Percentiles rank a stretch among this genome's conserved stretches.
These are phyloP conservation scores for Bhutanitis thaidina DNA, from an alignment of 2,888 invertebrate species.

Conservation along the genomic window DNA sequence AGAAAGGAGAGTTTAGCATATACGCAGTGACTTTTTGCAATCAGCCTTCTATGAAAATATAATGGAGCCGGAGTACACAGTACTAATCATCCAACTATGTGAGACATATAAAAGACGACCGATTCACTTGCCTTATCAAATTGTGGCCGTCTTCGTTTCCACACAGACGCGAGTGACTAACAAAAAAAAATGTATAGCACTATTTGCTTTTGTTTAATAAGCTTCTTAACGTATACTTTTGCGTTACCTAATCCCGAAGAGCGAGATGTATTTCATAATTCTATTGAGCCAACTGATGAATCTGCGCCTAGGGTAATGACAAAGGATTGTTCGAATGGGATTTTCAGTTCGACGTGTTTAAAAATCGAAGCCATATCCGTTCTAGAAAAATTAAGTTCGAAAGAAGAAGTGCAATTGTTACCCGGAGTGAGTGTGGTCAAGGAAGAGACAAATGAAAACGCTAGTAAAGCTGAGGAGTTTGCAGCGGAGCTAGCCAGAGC, in stretches of 20 bases:
- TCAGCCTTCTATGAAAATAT: conserved; percentile 76
- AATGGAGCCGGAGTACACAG: conserved; percentile 60
- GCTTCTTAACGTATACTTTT: conserved; percentile 33
- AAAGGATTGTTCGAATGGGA: conserved; percentile 62
- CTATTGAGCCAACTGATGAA: conserved; percentile 44
- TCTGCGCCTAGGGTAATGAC: conserved; percentile 50
- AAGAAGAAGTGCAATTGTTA: conserved; percentile 57
- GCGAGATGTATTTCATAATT: conserved; percentile 34
- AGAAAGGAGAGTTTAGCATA: conserved; percentile 29
- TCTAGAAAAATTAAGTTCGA: conserved; percentile 60
- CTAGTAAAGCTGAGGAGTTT: conserved; percentile 84
- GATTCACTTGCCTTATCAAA: conserved; percentile 66
- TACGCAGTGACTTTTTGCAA: conserved; percentile 49
- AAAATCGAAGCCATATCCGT: conserved; percentile 69
- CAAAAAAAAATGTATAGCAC: conserved; percentile 44
- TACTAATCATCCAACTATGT: conserved; percentile 63
- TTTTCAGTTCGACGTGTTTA: conserved; percentile 64
- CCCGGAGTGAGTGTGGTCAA: conserved; percentile 84
- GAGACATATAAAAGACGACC: conserved; percentile 71
- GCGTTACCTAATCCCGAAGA: conserved; percentile 60
- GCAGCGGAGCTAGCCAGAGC: conserved; percentile 86
- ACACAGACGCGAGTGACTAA: conserved; percentile 46
- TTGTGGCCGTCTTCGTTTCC: conserved; percentile 49
- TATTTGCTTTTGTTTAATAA: conserved; percentile 21
- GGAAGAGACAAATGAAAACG: conserved; percentile 71